Evolutionary conservation across 2,797 vertebrate genomes (phyloP).

Genomic region (Danio jaintianensis): DNA sequence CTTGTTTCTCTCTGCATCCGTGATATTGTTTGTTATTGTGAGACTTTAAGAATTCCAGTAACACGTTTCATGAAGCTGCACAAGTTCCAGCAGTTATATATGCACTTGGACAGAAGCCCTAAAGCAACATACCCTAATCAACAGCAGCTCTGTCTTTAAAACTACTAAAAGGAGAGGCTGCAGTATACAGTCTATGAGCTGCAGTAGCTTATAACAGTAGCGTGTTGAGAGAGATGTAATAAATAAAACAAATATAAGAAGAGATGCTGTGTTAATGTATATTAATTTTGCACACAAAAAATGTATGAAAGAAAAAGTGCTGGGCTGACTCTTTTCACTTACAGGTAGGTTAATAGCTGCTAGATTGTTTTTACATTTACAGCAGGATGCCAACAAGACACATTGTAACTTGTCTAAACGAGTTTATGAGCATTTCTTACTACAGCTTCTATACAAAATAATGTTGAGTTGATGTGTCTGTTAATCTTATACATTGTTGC

Average conservation of each 20-base stretch:
- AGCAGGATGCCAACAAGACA: not conserved
- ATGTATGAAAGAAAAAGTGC: no score
- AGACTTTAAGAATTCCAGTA: not conserved
- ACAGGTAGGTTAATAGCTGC: no score
- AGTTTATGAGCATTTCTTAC: not conserved
- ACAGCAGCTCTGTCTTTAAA: not conserved
- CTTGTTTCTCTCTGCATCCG: not conserved
- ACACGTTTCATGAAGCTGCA: not conserved
- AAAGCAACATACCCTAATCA: not conserved
- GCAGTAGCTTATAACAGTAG: not conserved
- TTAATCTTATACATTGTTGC: no score
- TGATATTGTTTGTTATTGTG: not conserved
- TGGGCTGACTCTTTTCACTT: no score
- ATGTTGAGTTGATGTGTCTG: no score
- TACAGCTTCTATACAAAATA: not conserved
- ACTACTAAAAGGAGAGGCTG: not conserved
- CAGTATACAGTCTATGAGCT: no score
- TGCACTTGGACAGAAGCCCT: not conserved
- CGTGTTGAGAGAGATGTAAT: no score
- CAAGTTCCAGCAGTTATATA: not conserved
- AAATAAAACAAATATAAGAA: not conserved
- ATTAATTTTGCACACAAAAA: no score
- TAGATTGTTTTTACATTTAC: not conserved
- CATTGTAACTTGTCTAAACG: conserved; percentile 17
- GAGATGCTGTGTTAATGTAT: no score